Base-by-base conservation (phyloP, 1,140 invertebrate genomes). In the Lordiphosa collinella region DNA sequence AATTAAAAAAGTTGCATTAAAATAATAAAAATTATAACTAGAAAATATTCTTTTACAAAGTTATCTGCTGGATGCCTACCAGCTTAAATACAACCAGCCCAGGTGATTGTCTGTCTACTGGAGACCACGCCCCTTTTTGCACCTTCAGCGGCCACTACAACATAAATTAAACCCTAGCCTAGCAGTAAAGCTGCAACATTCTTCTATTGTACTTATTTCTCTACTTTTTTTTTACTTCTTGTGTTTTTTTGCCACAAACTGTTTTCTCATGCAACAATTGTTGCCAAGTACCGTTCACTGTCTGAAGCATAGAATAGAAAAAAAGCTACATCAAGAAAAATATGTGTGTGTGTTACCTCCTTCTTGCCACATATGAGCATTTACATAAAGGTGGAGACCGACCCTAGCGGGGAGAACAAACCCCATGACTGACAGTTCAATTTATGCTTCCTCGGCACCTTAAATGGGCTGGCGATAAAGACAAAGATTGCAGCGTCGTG, bases 261-360 rank as follows among this genome's bases (percentile, higher is more conserved):
- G 52, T 75, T 67, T 76, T 82, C 72, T 61, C 78, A 76, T 72
- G 76, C 78, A 72, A 72, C 78, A 84, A 69, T 84, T 82, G 78
- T 69, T 84, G 62, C 65, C 76, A 84, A 72, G 78, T 76, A 82
- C 76, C 78, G 76, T 82, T 69, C 54, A 47, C 40, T 58, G 65
- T 57, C 57, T 69, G 63, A 34, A 38, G 52, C 32, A 9, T 51
- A 63, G 18, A 18, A 54, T 31, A 43, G 25, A n/a, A 52, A 10
- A 10, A 11, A 32, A 31, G 34, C 4, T 9, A 10, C 22, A 9
- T 36, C 14, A 53, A 38, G 16, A 34, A n/a, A 43, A 41, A 22
- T 41, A 41, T 35, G 22, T n/a, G n/a, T 29, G n/a, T 14, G 5
- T n/a, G 29, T n/a, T n/a, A n/a, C n/a, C n/a, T n/a, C 51, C 46